Base-by-base conservation (phyloP, 2,113 vertebrate species). In the Eclectus roratus region DNA sequence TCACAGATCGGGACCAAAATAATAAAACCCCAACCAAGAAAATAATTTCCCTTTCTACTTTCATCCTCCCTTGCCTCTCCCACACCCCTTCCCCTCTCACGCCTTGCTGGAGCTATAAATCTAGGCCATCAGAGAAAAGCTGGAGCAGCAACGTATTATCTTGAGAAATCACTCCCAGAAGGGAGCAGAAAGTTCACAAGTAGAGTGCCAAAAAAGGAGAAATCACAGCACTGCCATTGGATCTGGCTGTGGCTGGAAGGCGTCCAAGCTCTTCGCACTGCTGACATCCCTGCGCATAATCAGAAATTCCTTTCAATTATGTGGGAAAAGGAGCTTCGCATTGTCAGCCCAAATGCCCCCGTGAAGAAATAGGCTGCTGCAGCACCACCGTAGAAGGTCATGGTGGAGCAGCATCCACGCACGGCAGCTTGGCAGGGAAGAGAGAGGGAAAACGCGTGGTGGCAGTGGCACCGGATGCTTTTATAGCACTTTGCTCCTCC, bases 281-380 rank as follows among this genome's bases (percentile, higher is more conserved):
- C 97, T 97, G 97, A 97, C 98, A 98, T 97, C 96, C 91, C 94
- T 81, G 83, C n/a, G 37, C 96, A 97, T 97, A 97, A 98, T 98
- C 97, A 97, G 97, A 98, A 97, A 97, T 97, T 97, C 97, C 94
- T 98, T 97, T 98, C 97, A 97, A 96, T 96, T 97, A 97, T 96
- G 95, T 97, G 97, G 97, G 97, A 92, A 98, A 98, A 97, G 91
- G 77, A 96, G 97, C 96, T 96, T 80, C 60, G 1, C 89, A 94
- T 95, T 98, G 97, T 97, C 97, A 98, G 93, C 79, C 96, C 91
- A 84, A 93, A 94, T 95, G 96, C 88, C 96, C 96, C 95, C 0
- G 3, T 95, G 96, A 97, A 97, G 97, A 94, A 97, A 82, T 4
- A 77, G 79, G 89, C 96, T 95, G 79, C 97, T 93, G 91, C 72